Evolutionary conservation across 2,113 vertebrate species (phyloP).

Genomic region (Mus spicilegus): DNA sequence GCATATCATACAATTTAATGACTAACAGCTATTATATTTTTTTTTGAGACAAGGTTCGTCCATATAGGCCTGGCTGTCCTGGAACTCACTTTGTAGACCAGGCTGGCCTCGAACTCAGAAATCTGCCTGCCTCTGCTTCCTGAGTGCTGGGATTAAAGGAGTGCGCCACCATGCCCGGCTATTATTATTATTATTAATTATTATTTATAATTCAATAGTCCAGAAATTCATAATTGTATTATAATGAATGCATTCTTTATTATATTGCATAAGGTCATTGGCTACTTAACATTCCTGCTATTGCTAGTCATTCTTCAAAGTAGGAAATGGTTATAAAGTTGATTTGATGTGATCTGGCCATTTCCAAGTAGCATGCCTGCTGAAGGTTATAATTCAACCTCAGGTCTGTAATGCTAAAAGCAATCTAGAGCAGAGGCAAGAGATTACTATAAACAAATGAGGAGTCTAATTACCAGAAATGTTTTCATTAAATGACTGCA

Average conservation of each 20-base stretch:
- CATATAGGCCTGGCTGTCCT: too few species aligned
- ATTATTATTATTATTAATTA: neutral
- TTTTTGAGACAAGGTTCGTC: too few species aligned
- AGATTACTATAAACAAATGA: constrained; percentile 31
- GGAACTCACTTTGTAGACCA: too few species aligned
- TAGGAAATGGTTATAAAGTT: neutral
- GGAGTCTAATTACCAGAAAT: constrained; percentile 39
- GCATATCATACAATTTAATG: neutral
- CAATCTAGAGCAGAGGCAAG: neutral
- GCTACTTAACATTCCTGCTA: neutral
- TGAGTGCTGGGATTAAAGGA: too few species aligned
- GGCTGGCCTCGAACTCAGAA: too few species aligned
- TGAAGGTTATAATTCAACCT: constrained; percentile 30
- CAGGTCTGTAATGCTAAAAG: neutral
- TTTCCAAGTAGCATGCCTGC: neutral
- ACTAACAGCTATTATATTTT: neutral
- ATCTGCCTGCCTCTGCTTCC: too few species aligned
- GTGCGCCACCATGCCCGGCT: too few species aligned
- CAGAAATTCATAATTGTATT: constrained; percentile 33
- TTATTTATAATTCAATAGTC: neutral
- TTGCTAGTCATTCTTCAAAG: constrained; percentile 22
- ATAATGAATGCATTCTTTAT: constrained; percentile 21
- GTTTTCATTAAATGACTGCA: constrained; percentile 43
- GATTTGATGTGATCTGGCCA: constrained; percentile 17
- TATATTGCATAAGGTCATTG: neutral